Base-by-base conservation (phyloP, 2,888 invertebrate genomes). In the Drosophila melanosoma region DNA sequence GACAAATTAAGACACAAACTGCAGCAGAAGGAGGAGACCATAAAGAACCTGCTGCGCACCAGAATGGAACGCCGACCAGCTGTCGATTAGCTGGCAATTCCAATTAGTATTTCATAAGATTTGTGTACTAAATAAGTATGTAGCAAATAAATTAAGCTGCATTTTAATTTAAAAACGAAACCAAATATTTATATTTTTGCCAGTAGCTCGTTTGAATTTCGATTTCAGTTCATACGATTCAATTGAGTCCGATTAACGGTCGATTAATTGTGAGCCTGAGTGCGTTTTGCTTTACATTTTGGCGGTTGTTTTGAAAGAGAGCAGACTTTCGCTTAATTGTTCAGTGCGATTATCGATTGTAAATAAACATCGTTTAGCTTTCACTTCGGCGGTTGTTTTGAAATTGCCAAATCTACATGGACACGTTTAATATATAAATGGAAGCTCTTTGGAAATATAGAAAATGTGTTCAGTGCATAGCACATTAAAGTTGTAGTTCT, bases 21-120 rank as follows among this genome's bases (percentile, higher is more conserved):
- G n/a, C 80, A 89, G 51, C 93, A 93, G 59, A 92, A 92, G 54
- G 93, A 93, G 26, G 92, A 93, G 7, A 93, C 92, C 0, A 92
- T 93, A 20, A 87, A 82, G 33, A 92, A 90, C 64, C 89, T 93
- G 38, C 75, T 93, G 20, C 67, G 90, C 5, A 65, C 81, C 17
- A 70, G 90, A 70, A 74, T 92, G 76, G 60, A 92, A 62, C 79
- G 85, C 33, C 62, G 74, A 12, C 66, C 88, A 3, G 90, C 91
- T 1, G 91, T 85, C 2, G 83, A 87, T 53, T 83, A 68, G 42
- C 11, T 17, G 29, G 2, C 29, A 33, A 3, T 2, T 33, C 15
- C 53, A 26, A 17, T 26, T 26, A 26, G 17, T 26, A 26, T 17
- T 26, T 49, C 10, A 17, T 26, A 26, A 17, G 26, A 26, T 26